Conservation (phyloP, 2,888 invertebrate species). For the Sphaeridia pumilis region DNA sequence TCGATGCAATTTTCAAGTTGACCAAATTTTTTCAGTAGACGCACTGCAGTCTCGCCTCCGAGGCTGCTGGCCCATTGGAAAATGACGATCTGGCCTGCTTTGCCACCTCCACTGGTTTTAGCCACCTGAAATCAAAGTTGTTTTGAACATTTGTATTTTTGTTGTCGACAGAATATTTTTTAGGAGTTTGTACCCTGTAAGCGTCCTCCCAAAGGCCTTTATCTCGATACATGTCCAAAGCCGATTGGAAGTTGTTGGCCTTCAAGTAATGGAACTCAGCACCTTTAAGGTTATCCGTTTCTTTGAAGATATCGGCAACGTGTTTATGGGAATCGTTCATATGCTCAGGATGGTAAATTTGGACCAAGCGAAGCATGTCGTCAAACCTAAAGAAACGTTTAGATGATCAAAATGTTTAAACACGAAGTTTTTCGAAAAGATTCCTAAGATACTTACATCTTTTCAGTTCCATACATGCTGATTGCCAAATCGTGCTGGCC, state of each 20-base stretch:
- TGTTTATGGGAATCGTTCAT: conserved; percentile 79
- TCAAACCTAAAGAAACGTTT: too few relatives aligned
- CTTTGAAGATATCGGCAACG: conserved; percentile 78
- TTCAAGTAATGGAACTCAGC: conserved; percentile 89
- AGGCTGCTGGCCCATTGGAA: conserved; percentile 89
- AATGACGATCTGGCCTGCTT: conserved; percentile 58
- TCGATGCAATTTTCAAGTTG: conserved; percentile 77
- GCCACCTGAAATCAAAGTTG: too few relatives aligned
- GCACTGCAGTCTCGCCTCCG: conserved; percentile 84
- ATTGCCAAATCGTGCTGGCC: conserved; percentile 87
- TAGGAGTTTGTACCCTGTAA: conserved; percentile 60
- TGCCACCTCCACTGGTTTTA: conserved; percentile 51
- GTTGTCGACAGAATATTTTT: too few relatives aligned
- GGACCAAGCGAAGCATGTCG: conserved; percentile 82
- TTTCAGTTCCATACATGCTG: conserved; percentile 62
- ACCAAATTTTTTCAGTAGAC: conserved; percentile 72
- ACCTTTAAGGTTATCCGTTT: conserved; percentile 69
- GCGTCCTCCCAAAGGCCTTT: conserved; percentile 84
- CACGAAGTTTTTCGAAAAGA: too few relatives aligned
- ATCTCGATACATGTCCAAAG: conserved; percentile 75
- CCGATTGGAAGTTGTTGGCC: conserved; percentile 79
- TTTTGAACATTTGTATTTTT: too few relatives aligned
- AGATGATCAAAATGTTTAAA: too few relatives aligned
- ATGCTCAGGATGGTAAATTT: conserved; percentile 70
- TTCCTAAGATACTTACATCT: conserved; percentile 14